Evolutionary conservation across 2,888 invertebrate genomes (phyloP).

Genomic region (Tenthredo amoena): DNA sequence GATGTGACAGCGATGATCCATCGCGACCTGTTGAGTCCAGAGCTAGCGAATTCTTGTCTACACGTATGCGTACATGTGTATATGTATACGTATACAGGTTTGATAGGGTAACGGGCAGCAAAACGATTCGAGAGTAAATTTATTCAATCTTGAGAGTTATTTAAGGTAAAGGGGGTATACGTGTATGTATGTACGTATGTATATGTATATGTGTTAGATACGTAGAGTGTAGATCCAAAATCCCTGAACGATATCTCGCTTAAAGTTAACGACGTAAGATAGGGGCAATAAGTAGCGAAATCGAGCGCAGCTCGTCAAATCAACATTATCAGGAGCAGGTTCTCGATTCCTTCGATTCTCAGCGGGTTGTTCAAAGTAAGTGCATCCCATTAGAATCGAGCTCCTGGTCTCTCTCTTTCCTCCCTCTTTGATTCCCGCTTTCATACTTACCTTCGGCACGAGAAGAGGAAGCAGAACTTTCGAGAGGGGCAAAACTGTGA

Average conservation of each 20-base stretch:
- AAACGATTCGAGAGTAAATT: neutral
- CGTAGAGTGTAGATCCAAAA: neutral
- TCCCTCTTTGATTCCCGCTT: neutral
- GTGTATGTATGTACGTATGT: neutral
- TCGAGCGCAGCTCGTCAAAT: conserved; percentile 46
- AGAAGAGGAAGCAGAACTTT: neutral
- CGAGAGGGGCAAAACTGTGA: neutral
- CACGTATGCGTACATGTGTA: neutral
- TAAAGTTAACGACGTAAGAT: conserved; percentile 46
- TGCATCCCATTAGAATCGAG: conserved; percentile 25
- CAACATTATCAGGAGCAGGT: conserved; percentile 37
- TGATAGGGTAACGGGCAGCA: neutral
- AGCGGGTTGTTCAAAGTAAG: neutral
- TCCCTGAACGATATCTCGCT: conserved; percentile 24
- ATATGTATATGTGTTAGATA: neutral
- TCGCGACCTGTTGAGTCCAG: conserved; percentile 48
- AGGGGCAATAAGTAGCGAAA: conserved; percentile 39
- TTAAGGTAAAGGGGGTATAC: neutral
- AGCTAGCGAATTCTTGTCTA: conserved; percentile 6
- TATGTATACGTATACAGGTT: neutral
- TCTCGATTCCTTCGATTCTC: conserved; percentile 25
- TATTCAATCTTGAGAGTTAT: conserved; percentile 41
- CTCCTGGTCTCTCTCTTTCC: neutral
- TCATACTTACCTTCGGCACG: neutral
- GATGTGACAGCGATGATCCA: conserved; percentile 47